Evolutionary conservation across 2,113 vertebrate genomes (phyloP).

Genomic region (Lepisosteus osseus): DNA sequence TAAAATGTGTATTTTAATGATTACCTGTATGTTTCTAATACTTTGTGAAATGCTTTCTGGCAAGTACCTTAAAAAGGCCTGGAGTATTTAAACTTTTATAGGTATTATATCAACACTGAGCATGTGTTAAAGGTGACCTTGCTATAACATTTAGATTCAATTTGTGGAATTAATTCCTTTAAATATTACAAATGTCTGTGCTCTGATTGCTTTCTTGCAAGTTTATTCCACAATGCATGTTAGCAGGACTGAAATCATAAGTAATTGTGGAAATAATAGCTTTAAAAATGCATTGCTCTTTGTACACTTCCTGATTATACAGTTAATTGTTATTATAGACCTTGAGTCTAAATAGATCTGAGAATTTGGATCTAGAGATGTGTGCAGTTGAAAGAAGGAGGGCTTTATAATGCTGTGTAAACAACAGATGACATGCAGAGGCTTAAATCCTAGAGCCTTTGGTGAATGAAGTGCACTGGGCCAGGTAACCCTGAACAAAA

Average conservation of each 20-base stretch:
- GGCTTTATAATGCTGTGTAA: not conserved
- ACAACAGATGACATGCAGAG: not conserved
- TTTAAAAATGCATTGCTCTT: not conserved
- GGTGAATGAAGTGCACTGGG: not conserved
- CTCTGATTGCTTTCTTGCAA: not conserved
- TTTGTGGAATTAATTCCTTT: not conserved
- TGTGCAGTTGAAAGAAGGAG: not conserved
- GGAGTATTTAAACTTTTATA: not conserved
- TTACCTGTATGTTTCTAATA: too few species aligned
- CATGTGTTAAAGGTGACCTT: not conserved
- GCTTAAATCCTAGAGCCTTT: not conserved
- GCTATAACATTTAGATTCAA: not conserved
- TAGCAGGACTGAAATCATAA: not conserved
- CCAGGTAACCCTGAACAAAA: not conserved
- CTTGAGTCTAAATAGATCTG: not conserved
- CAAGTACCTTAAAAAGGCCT: not conserved
- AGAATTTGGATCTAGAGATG: not conserved
- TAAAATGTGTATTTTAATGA: too few species aligned
- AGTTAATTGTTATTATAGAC: not conserved
- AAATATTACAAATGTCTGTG: not conserved
- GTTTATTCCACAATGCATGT: not conserved
- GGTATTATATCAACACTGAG: not conserved
- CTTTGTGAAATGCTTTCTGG: not conserved
- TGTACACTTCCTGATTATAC: not conserved
- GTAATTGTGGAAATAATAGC: not conserved